Conservation (phyloP, 1,140 invertebrate genomes). For the Vollenhovia emeryi region DNA sequence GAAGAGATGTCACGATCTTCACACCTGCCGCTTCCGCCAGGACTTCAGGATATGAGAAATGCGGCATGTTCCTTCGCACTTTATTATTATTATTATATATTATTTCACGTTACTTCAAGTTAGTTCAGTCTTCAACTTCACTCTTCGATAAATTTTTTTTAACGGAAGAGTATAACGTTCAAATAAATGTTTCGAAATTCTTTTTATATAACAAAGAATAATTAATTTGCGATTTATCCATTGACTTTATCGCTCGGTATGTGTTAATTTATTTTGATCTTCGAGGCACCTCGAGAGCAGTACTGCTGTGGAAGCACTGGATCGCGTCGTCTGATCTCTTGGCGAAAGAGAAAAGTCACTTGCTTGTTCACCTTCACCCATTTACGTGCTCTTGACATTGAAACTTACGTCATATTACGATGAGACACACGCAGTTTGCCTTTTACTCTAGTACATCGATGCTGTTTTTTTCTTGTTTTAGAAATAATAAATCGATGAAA, state of each 20-base stretch:
- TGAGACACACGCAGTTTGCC: neutral
- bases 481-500: neutral
- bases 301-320: conserved; percentile 24
- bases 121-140: neutral
- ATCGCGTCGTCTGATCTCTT: conserved; percentile 25
- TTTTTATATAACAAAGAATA: neutral
- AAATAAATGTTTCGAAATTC: conserved; percentile 1
- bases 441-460: neutral
- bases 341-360: conserved; percentile 76
- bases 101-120: neutral
- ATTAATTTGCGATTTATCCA: conserved; percentile 7
- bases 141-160: neutral
- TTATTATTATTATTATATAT: neutral
- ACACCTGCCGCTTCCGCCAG: conserved; percentile 64
- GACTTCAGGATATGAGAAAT: conserved; percentile 29
- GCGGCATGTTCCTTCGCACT: conserved; percentile 23
- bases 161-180: neutral
- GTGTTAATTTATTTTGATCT: conserved; percentile 33
- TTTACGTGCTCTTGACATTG: conserved; percentile 80
- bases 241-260: neutral
- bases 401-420: conserved; percentile 47
- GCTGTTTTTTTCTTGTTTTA: neutral
- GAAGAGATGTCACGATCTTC: conserved; percentile 62
- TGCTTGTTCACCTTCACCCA: conserved; percentile 83
- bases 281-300: neutral